Evolutionary conservation across 1,140 invertebrate species (phyloP), one percentile per base, ranked within the genome.

Genomic region (Achroia grisella): DNA sequence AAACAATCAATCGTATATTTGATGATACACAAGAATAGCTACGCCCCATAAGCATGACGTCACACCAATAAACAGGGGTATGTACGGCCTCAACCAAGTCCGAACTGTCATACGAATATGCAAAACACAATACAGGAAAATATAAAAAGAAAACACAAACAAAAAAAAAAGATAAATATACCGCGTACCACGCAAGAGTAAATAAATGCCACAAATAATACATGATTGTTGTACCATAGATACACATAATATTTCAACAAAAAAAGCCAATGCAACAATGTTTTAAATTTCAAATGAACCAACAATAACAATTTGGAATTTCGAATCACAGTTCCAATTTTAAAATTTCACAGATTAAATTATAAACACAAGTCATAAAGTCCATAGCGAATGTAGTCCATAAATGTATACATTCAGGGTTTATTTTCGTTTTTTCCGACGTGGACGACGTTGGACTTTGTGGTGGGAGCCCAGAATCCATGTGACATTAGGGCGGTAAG

Each of bases 21-120:
- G 71, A 59, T 86, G 81, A 52, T 87, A 87, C 4, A 84, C 84
- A 52, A 89, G 77, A 56, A 93, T 88, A 52, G 92, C 88, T 59
- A 93, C 88, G 65, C 91, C 92, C 91, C 91, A 93, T 69, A 93
- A 87, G 85, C 91, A 90, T 29, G 88, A 89, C 30, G 89, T 90
- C 55, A 92, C 86, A 58, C 91, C 91, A 73, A 92, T 86, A 84
- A 91, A 87, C 55, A 91, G 69, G 40, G 91, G 90, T 72, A 91
- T 74, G 63, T 89, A 88, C 17, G 69, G 70, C 50, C 66, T 78
- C 44, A 84, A 64, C 78, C 81, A 86, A 86, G 71, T 32, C 4
- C 76, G 72, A 79, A 77, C 80, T 84, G 58, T 60, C 63, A 69
- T 63, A 31, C 9, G 10, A 31, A 54, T 41, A 51, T 52, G 50